A percentile compares a stretch with the other conserved stretches of the same genome.
Conservation (phyloP, 2,888 invertebrate genomes). For the Xanthia icteritia region DNA sequence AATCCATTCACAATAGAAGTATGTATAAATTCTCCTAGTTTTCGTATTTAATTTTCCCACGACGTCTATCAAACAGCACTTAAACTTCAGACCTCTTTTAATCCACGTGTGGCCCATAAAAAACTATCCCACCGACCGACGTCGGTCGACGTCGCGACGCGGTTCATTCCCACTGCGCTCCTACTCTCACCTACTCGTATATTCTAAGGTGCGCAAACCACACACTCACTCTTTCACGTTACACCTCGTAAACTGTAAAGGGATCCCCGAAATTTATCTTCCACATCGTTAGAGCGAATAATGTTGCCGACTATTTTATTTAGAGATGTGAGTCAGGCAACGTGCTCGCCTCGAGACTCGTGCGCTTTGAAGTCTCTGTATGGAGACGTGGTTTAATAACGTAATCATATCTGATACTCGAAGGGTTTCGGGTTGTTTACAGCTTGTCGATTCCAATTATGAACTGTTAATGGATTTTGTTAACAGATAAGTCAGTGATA, state of each 20-base stretch:
- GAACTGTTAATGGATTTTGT: conserved; percentile 18
- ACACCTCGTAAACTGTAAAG: conserved; percentile 80
- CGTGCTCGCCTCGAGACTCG: conserved; percentile 47
- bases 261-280: conserved; percentile 83
- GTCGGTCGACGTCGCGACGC: conserved; percentile 18
- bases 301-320: conserved; percentile 82
- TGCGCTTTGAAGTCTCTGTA: conserved; percentile 60
- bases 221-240: conserved; percentile 80
- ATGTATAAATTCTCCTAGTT: not conserved
- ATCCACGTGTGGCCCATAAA: conserved; percentile 55
- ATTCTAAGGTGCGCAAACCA: conserved; percentile 72
- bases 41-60: conserved; percentile 16
- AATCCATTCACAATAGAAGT: not conserved
- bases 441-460: conserved; percentile 48
- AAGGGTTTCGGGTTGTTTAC: conserved; percentile 35
- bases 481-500: not conserved
- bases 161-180: conserved; percentile 36
- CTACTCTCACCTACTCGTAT: conserved; percentile 67
- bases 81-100: conserved; percentile 39
- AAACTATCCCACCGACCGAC: conserved; percentile 38
- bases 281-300: conserved; percentile 83
- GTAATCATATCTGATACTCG: conserved; percentile 27
- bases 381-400: conserved; percentile 54
- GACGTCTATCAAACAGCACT: conserved; percentile 41
- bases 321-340: conserved; percentile 61